Conservation (phyloP, 2,888 invertebrate genomes). For the Drosophila differens region DNA sequence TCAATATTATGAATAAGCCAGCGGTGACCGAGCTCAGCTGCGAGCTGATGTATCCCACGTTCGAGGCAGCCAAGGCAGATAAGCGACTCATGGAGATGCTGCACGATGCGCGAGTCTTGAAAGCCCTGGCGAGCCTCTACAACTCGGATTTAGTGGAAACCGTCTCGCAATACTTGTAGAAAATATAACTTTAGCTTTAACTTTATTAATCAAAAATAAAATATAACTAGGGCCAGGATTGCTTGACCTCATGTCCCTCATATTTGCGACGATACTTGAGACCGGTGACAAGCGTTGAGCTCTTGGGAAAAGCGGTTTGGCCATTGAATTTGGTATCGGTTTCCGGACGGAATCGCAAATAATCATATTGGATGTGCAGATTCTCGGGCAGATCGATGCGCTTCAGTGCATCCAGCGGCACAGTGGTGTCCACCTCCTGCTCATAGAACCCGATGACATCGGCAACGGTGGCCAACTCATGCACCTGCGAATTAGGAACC, state of each 20-base stretch:
- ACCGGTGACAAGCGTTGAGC: conserved; percentile 93
- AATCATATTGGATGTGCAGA: conserved; percentile 93
- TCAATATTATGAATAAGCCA: conserved; percentile 84
- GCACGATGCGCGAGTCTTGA: conserved; percentile 91
- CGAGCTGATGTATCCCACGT: conserved; percentile 77
- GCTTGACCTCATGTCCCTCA: conserved; percentile 89
- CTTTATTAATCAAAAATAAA: conserved; percentile 7
- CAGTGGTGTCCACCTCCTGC: conserved; percentile 89
- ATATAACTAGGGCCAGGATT: conserved; percentile 87
- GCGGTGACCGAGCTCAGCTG: conserved; percentile 81
- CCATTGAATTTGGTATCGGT: conserved; percentile 91
- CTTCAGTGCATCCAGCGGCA: conserved; percentile 91
- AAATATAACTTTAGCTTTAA: conserved; percentile 71
- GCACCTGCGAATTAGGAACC: conserved; percentile 93
- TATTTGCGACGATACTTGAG: conserved; percentile 93
- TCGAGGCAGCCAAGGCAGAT: conserved; percentile 79
- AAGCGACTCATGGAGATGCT: conserved; percentile 87
- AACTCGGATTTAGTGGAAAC: conserved; percentile 83
- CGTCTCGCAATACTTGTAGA: conserved; percentile 66
- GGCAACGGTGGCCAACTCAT: conserved; percentile 89
- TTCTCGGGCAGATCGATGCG: conserved; percentile 93
- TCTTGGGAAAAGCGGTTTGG: conserved; percentile 92
- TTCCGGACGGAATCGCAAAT: conserved; percentile 93
- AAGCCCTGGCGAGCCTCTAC: conserved; percentile 90
- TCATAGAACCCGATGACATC: conserved; percentile 91